These are phyloP conservation scores for Mechanitis messenoides DNA, from an alignment of 2,888 invertebrate species.

Conservation along the genomic window DNA sequence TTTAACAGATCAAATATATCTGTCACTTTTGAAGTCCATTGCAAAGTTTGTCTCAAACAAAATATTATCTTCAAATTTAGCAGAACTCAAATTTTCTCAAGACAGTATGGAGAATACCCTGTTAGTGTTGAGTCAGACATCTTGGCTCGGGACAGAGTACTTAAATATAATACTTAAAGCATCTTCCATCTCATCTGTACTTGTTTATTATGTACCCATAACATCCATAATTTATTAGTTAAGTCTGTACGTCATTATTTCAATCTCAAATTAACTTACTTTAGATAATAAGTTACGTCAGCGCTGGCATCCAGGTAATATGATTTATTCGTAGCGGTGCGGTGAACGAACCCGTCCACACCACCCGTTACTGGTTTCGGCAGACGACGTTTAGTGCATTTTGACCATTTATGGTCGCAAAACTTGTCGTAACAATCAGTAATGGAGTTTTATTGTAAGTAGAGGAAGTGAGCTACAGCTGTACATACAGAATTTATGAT, in stretches of 20 bases:
- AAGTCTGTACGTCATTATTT: conserved; percentile 2
- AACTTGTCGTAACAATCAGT: conserved; percentile 49
- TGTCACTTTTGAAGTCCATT: no score
- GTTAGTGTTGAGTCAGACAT: no score
- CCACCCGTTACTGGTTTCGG: conserved; percentile 64
- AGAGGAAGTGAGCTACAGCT: background rate
- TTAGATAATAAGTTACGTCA: conserved; percentile 30
- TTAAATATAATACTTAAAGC: no score
- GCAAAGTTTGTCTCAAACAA: no score
- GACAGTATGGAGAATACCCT: no score
- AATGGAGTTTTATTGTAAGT: conserved; percentile 11
- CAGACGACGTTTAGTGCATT: conserved; percentile 55
- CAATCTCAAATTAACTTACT: conserved; percentile 2
- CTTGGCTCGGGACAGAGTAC: no score
- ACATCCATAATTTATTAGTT: background rate
- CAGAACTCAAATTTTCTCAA: no score
- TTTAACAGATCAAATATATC: no score
- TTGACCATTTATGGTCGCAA: conserved; percentile 59
- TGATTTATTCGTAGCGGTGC: conserved; percentile 56
- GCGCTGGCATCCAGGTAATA: conserved; percentile 37
- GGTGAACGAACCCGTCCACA: conserved; percentile 73
- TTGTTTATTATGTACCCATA: no score
- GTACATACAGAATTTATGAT: no score
- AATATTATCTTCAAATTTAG: no score
- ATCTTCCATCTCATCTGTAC: no score